phyloP scores from a whole-genome alignment of 64 coral and sea anemone species.

The Actinia tenebrosa region DNA sequence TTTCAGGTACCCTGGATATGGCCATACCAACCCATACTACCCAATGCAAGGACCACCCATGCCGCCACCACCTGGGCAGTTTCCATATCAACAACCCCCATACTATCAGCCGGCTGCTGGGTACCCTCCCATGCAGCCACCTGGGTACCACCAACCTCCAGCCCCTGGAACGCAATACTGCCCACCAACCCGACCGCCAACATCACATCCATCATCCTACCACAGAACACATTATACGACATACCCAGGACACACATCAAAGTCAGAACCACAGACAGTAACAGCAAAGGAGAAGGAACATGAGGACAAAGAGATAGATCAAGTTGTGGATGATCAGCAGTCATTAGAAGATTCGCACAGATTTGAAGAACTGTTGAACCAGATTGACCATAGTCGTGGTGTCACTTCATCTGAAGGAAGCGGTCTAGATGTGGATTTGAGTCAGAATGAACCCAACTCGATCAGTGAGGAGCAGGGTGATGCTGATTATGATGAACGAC shows the following conservation, averaged over 20 bases:
- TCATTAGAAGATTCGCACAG: neutral
- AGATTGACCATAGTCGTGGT: conserved; percentile 65
- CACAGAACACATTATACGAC: conserved; percentile 10
- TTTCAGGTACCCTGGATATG: neutral
- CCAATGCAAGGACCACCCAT: neutral
- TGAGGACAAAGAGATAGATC: neutral
- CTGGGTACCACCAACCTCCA: neutral
- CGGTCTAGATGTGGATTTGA: neutral
- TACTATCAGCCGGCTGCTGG: neutral
- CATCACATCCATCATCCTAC: neutral
- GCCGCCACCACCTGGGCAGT: neutral
- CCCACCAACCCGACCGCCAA: neutral
- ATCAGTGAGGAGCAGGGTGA: conserved; percentile 34
- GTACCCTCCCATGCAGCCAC: neutral
- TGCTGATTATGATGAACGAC: conserved; percentile 41
- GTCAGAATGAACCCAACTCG: conserved; percentile 31
- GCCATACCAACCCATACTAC: neutral
- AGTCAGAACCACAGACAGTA: neutral
- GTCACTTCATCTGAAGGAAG: neutral
- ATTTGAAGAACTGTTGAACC: conserved; percentile 91
- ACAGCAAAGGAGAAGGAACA: neutral
- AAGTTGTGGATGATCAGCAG: neutral
- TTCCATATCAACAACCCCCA: neutral
- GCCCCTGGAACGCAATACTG: conserved; percentile 10
- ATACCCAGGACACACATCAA: neutral